Evolutionary conservation across 2,797 vertebrate species (phyloP).

Genomic region (Pseudomugil gertrudae): DNA sequence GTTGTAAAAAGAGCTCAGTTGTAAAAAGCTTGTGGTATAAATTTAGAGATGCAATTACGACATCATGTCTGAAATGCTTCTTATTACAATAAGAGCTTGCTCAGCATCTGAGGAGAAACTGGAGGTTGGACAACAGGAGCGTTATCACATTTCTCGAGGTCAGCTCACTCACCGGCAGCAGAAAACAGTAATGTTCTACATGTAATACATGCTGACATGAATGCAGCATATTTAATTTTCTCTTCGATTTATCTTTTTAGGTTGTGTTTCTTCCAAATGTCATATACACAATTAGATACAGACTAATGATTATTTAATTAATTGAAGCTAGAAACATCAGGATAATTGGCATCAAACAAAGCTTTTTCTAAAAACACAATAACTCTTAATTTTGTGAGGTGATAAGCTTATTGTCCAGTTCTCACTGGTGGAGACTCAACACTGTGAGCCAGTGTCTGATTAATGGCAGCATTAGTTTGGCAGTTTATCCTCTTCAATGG

Average conservation of each 20-base stretch:
- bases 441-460: background rate
- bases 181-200: background rate
- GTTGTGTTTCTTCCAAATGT: constrained; percentile 8
- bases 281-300: constrained; percentile 4
- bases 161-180: background rate
- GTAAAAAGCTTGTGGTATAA: background rate
- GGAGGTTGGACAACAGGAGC: background rate
- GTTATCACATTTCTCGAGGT: background rate
- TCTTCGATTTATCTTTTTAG: background rate
- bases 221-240: background rate
- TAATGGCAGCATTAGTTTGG: background rate
- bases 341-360: background rate
- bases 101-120: too few relatives aligned
- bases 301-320: constrained; percentile 7
- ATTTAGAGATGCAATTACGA: background rate
- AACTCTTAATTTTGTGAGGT: background rate
- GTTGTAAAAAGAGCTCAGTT: background rate
- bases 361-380: background rate
- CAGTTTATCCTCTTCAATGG: constrained; percentile 8
- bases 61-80: too few relatives aligned
- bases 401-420: background rate
- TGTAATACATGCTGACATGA: background rate
- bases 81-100: too few relatives aligned
- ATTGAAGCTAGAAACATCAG: background rate
- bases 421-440: background rate